Evolutionary conservation across 2,888 invertebrate genomes (phyloP), one percentile per base, ranked within the genome.

Genomic region (Amorpha juglandis): DNA sequence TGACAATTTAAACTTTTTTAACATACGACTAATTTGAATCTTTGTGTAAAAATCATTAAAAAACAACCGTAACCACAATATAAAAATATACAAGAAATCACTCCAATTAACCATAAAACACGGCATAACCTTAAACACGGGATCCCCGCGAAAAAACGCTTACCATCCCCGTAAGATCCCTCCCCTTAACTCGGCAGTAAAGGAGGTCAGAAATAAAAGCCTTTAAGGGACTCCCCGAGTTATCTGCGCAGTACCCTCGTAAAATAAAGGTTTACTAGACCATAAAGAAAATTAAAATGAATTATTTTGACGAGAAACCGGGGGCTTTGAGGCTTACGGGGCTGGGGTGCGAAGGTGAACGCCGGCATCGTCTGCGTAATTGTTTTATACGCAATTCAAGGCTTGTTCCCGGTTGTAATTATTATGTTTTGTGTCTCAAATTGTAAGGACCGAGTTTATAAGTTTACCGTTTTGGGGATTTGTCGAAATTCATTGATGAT

Each of bases 231-330:
- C 77, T 87, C 87, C 88, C 90, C 83, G 86, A 84, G 87, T 91
- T 92, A 93, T 93, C 92, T 91, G 86, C 83, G 82, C 85, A 84
- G 83, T 84, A 79, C 79, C 83, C 79, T 86, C 90, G 90, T 93
- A 93, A 93, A 93, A 93, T 93, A 92, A 92, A 92, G 92, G 90
- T 93, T 93, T 92, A 93, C 89, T 91, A 84, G 89, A 83, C 87
- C 90, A 91, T 93, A 93, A 92, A 92, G 92, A 92, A 92, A 93
- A 93, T 93, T 92, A 93, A 92, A 93, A 93, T 93, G 93, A 93
- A 92, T 93, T 93, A 93, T 93, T 93, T 92, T 93, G 93, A 92
- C 93, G 93, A 92, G 91, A 86, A 83, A 83, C 80, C 80, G 84
- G 86, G n/a, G 58, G 58, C 42, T 58, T 58, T 58, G 38, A 19